Conservation (phyloP, 2,888 invertebrate species). For the Barypeithes pellucidus region DNA sequence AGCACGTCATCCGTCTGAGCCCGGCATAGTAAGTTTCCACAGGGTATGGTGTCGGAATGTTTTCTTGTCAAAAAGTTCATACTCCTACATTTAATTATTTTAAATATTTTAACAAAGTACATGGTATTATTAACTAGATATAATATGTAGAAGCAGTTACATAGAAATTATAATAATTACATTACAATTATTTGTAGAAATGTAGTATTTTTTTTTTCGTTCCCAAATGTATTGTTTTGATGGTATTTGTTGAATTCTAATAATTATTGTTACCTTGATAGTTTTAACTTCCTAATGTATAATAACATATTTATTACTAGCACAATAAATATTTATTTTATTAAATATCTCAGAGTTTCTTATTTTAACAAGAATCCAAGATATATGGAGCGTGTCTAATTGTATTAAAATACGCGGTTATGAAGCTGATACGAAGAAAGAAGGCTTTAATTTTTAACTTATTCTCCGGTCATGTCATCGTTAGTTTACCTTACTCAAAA, state of each 20-base stretch:
- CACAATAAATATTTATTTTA: constrained; percentile 28
- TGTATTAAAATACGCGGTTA: too few relatives aligned
- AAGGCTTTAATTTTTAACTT: too few relatives aligned
- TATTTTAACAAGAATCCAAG: not conserved
- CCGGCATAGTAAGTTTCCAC: too few relatives aligned
- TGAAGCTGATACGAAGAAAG: too few relatives aligned
- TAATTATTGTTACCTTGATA: constrained; percentile 2
- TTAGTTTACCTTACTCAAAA: too few relatives aligned
- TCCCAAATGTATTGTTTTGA: constrained; percentile 9
- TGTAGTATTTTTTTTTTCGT: not conserved
- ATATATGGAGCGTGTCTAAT: too few relatives aligned
- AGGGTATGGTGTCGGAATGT: not conserved
- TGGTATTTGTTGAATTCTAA: constrained; percentile 10
- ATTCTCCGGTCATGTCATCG: too few relatives aligned
- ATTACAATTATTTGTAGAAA: constrained; percentile 2
- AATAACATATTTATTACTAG: constrained; percentile 9
- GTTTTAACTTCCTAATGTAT: constrained; percentile 11
- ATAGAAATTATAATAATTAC: not conserved
- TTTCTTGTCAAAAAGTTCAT: constrained; percentile 14
- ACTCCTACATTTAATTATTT: not conserved
- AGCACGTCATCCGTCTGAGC: too few relatives aligned
- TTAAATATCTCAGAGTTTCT: not conserved
- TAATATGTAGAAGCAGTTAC: not conserved
- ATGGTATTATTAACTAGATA: not conserved
- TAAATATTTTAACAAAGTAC: not conserved